Conservation (phyloP, 2,113 vertebrate genomes). For the Cyrtonyx montezumae region DNA sequence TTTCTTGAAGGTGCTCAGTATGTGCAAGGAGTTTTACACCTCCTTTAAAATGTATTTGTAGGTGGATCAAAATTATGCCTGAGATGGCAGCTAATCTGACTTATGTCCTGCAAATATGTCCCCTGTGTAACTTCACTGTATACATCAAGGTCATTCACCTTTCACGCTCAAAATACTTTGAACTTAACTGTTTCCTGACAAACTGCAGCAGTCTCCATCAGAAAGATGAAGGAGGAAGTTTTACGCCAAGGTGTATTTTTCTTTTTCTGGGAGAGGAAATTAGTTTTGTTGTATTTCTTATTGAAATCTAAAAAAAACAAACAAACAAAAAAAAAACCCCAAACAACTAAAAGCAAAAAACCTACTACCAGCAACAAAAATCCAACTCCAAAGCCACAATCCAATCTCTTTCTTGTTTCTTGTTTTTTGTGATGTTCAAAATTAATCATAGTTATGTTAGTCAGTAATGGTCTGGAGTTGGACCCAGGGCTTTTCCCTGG, state of each 20-base stretch:
- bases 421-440: accelerated
- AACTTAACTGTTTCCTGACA: background rate
- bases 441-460: background rate
- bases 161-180: background rate
- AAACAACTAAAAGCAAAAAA: background rate
- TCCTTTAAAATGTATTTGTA: slow-evolving; percentile 11
- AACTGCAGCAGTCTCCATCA: background rate
- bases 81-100: slow-evolving; percentile 24
- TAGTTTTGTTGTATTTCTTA: background rate
- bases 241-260: background rate
- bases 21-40: slow-evolving; percentile 5
- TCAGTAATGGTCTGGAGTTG: background rate
- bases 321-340: background rate
- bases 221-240: background rate
- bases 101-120: slow-evolving; percentile 4
- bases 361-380: background rate
- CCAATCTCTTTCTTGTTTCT: background rate
- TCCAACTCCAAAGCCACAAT: background rate
- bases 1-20: background rate
- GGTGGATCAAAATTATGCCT: background rate
- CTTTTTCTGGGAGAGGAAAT: background rate
- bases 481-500: background rate
- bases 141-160: slow-evolving; percentile 18
- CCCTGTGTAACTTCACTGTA: background rate
- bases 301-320: background rate